Percentiles rank a stretch among this genome's conserved stretches.
These are phyloP conservation scores for Brachymystax lenok DNA, from an alignment of 2,797 vertebrate species.

Conservation along the genomic window DNA sequence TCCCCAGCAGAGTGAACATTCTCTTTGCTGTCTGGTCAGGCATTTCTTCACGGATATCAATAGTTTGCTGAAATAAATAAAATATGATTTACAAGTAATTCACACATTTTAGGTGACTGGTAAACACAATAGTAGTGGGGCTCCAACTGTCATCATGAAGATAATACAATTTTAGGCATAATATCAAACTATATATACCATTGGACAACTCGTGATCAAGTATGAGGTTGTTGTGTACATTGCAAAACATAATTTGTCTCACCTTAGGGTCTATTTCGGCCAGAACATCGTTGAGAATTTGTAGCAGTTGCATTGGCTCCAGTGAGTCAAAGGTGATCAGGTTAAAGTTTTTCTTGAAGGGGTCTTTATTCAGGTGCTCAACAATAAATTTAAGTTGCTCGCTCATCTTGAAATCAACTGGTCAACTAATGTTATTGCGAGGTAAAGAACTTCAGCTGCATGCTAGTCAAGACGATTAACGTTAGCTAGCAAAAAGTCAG, in stretches of 20 bases:
- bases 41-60: conserved; percentile 95
- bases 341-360: conserved; percentile 94
- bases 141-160: background rate
- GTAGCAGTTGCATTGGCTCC: conserved; percentile 90
- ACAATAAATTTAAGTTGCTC: conserved; percentile 94
- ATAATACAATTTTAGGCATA: background rate
- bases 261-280: conserved; percentile 96
- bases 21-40: conserved; percentile 94
- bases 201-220: too few species aligned
- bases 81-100: background rate
- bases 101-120: background rate
- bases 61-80: conserved; percentile 79
- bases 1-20: conserved; percentile 86
- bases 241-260: conserved; percentile 24
- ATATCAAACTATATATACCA: background rate
- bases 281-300: conserved; percentile 91
- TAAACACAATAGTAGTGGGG: background rate
- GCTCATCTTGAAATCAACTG: conserved; percentile 76
- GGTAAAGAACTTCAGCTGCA: background rate
- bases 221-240: background rate
- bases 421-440: background rate
- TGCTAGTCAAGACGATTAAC: background rate
- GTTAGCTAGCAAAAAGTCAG: background rate
- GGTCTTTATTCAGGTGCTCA: conserved; percentile 91
- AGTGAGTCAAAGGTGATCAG: conserved; percentile 95